phyloP scores from a whole-genome alignment of 1,140 invertebrate genomes.

The Aphelinus atriplicis region DNA sequence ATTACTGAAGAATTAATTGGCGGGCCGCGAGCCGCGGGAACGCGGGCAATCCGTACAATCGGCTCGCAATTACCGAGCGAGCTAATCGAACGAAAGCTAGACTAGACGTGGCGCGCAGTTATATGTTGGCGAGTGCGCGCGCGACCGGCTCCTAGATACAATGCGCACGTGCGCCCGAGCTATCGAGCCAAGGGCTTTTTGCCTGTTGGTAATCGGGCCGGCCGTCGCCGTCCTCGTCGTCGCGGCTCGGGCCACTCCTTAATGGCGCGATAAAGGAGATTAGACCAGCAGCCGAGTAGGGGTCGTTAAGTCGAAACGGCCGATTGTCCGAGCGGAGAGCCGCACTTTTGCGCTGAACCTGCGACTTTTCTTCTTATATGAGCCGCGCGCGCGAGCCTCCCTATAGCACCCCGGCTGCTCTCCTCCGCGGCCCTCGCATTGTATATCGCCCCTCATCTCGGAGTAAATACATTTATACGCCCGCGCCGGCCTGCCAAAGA shows the following conservation, averaged over 20 bases:
- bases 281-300: neutral
- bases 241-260: neutral
- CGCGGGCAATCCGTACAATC: neutral
- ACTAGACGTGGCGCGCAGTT: no score
- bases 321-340: conserved; percentile 1
- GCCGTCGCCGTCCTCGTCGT: neutral
- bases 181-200: no score
- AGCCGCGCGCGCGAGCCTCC: neutral
- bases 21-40: neutral
- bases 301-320: conserved; percentile 18
- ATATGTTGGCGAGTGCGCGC: no score
- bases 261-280: conserved; percentile 26
- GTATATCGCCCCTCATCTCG: neutral
- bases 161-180: no score
- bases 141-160: no score
- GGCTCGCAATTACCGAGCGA: conserved; percentile 43
- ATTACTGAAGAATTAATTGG: no score
- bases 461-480: conserved; percentile 12
- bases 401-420: neutral
- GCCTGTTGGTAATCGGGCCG: neutral
- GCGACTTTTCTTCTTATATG: neutral
- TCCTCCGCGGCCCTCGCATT: neutral
- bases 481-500: no score
- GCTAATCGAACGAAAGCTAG: conserved; percentile 51
- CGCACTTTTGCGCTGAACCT: neutral